Base-by-base conservation (phyloP, 2,113 vertebrate genomes). In the Gobio gobio region DNA sequence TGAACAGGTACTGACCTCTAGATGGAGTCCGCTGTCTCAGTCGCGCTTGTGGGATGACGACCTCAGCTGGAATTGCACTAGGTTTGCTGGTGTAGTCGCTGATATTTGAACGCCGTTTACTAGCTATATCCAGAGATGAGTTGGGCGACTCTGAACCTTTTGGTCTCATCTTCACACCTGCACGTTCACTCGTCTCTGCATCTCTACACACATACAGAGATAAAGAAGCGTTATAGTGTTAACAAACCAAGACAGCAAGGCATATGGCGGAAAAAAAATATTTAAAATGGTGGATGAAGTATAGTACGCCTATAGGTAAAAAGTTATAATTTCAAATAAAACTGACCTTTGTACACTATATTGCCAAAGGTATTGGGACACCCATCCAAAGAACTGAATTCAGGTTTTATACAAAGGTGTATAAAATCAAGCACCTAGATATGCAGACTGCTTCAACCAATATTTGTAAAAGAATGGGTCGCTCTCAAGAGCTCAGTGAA, bases 121-220 rank as follows among this genome's bases (percentile, higher is more conserved):
- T 91, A 70, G 97, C 95, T 14, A 95, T 93, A 89, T 99, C 97
- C 91, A 98, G 88, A 86, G 95, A 96, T 26, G 97, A 97, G 91
- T 98, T 97, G 0, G 97, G 97, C 56, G 97, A 99, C 91, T 97
- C 95, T 0, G 95, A 93, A 0, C 95, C 93, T 72, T 93, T 96
- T 1, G 93, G 92, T 89, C 91, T 90, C 78, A 94, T 94, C 58
- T 89, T 94, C 64, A 92, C 91, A 36, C 91, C 92, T 26, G 92
- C 86, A 13, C 89, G 94, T 7, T 91, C n/a, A 72, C 91, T 92
- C 9, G 88, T 88, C 22, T 94, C 94, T 56, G 93, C 94, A 16
- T 96, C 94, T 84, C 97, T 99, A 89, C 83, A 78, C 78, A 58
- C n/a, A 72, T 10, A 47, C 3, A 51, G 3, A 51, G 10, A 76